A percentile compares a stretch with the other conserved stretches of the same genome.
These are phyloP conservation scores for Ochlodes sylvanus DNA, from an alignment of 2,888 invertebrate species.

Conservation along the genomic window DNA sequence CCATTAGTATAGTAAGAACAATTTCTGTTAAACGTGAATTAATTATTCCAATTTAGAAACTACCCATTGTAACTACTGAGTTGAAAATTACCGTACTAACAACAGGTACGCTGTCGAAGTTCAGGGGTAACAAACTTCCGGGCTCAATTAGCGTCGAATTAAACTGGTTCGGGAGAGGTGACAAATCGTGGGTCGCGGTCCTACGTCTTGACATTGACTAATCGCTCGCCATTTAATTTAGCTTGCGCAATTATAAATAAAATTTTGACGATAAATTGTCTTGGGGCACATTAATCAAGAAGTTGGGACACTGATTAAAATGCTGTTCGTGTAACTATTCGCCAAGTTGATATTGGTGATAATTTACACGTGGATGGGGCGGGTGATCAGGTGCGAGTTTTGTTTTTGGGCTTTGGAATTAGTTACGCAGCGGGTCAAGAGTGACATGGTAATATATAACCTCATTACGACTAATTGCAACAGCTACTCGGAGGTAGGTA, in stretches of 20 bases:
- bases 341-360: slow-evolving; percentile 82
- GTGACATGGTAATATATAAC: background rate
- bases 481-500: no score
- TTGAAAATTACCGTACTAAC: slow-evolving; percentile 69
- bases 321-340: slow-evolving; percentile 83
- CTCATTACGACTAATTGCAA: background rate
- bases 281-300: slow-evolving; percentile 84
- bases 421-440: background rate
- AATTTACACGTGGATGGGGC: slow-evolving; percentile 73
- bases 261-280: slow-evolving; percentile 83
- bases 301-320: slow-evolving; percentile 86
- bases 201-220: slow-evolving; percentile 79
- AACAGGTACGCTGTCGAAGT: slow-evolving; percentile 58
- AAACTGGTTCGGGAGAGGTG: slow-evolving; percentile 76
- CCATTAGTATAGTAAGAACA: slow-evolving; percentile 18
- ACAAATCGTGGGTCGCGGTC: slow-evolving; percentile 81
- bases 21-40: slow-evolving; percentile 35
- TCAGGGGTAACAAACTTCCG: slow-evolving; percentile 71
- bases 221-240: slow-evolving; percentile 80
- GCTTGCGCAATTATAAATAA: slow-evolving; percentile 84
- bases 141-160: slow-evolving; percentile 81
- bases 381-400: slow-evolving; percentile 46
- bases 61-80: slow-evolving; percentile 40
- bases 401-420: slow-evolving; percentile 7
- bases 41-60: slow-evolving; percentile 37